Evolutionary conservation across 2,888 invertebrate genomes (phyloP).

Genomic region (Drosophila falleni): DNA sequence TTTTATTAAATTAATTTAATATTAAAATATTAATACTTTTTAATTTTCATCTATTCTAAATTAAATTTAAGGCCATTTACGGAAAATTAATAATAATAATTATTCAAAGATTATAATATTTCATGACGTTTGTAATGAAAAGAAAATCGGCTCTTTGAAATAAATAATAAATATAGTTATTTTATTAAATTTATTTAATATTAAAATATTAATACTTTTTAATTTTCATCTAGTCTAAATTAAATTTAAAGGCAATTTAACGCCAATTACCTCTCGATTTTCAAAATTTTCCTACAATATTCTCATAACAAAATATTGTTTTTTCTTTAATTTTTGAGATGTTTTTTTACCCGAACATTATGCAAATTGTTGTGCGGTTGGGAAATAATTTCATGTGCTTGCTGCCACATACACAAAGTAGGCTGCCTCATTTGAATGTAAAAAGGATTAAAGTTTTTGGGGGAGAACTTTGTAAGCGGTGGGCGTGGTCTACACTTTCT

Average conservation of each 20-base stretch:
- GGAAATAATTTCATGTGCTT: slow-evolving; percentile 54
- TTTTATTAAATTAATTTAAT: not conserved
- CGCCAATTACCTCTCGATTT: no score
- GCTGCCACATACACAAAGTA: not conserved
- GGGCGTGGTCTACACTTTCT: slow-evolving; percentile 27
- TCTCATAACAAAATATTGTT: not conserved
- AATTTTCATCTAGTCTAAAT: no score
- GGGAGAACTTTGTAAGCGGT: slow-evolving; percentile 21
- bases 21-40: not conserved
- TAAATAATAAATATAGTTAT: no score
- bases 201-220: not conserved
- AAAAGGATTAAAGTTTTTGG: slow-evolving; percentile 67
- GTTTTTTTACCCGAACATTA: slow-evolving; percentile 31
- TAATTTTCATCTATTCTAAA: no score
- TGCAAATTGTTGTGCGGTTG: slow-evolving; percentile 61
- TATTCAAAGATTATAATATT: not conserved
- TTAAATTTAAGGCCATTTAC: no score
- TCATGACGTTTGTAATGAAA: slow-evolving; percentile 14
- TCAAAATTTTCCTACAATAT: no score
- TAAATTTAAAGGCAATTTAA: no score
- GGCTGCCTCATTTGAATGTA: slow-evolving; percentile 63
- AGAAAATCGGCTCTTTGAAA: no score
- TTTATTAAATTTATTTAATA: not conserved
- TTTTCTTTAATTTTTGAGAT: slow-evolving; percentile 4
- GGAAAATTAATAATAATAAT: no score